phyloP scores from a whole-genome alignment of 92 coral and sea anemone species.

The Blastomussa wellsi region DNA sequence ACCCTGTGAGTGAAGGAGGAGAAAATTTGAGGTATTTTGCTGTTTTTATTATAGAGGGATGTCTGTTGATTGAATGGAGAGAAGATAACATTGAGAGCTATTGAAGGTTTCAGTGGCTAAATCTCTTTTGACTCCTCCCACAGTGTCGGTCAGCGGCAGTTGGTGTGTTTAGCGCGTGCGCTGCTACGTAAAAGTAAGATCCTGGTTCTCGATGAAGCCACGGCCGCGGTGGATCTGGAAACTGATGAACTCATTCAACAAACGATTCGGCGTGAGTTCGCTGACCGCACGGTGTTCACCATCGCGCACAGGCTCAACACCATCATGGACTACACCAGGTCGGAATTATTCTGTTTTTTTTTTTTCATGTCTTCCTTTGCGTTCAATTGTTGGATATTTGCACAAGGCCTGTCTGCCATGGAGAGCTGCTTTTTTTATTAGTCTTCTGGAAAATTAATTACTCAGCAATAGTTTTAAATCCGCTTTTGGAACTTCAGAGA shows the following conservation, averaged over 20 bases:
- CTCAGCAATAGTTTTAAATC: no score
- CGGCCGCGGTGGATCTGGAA: constrained; percentile 98
- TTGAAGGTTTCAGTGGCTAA: no score
- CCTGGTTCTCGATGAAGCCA: constrained; percentile 93
- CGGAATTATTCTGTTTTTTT: neutral
- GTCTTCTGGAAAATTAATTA: no score
- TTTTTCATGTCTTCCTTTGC: neutral
- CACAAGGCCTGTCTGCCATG: no score
- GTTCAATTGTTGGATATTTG: neutral
- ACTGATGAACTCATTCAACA: constrained; percentile 95
- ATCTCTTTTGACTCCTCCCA: neutral
- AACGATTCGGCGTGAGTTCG: constrained; percentile 90
- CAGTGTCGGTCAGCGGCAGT: constrained; percentile 97
- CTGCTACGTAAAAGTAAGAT: constrained; percentile 86
- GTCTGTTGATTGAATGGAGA: no score
- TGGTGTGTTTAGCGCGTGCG: constrained; percentile 95
- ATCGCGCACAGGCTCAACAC: constrained; percentile 95
- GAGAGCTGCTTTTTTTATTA: no score
- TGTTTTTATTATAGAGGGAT: neutral
- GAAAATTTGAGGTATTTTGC: constrained; percentile 68
- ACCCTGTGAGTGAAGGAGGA: constrained; percentile 77
- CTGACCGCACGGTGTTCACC: constrained; percentile 92
- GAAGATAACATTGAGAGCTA: no score
- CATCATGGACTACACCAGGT: constrained; percentile 69
- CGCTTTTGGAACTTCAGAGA: no score